Base-by-base conservation (phyloP, 2,888 invertebrate species). In the Nomada lathburiana region DNA sequence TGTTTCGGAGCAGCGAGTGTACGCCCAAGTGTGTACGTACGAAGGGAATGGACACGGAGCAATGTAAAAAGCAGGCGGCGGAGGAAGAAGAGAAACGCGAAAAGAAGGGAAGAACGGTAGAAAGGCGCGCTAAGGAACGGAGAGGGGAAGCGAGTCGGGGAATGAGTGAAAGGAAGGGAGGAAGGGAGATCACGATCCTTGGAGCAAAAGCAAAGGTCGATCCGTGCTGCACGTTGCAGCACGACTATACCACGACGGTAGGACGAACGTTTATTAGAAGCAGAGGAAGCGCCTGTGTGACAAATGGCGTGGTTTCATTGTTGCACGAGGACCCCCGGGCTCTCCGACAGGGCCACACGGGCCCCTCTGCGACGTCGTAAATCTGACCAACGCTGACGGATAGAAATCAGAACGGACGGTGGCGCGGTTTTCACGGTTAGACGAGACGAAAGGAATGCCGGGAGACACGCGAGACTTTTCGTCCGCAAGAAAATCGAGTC, bases 221-320 rank as follows among this genome's bases (percentile, higher is more conserved):
- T 85, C 90, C 91, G 89, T 91, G 91, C 89, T 83, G 76, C 84
- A 88, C 86, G 84, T 85, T 89, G 90, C 82, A 65, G 84, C 89
- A 90, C 87, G 89, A 89, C 85, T 83, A 69, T 83, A 64, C 83
- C 84, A 85, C 76, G 81, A 87, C 81, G 87, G 81, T 80, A 87
- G 86, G 80, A 81, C 86, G 86, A 90, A 90, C 87, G 90, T 90
- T 91, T 93, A 93, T 92, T 92, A 92, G 91, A 91, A 93, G 90
- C 91, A 89, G 92, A 92, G 92, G 93, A 93, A 93, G 93, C 92
- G 91, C 92, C 92, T 92, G 91, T 91, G 91, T 93, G 93, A 93
- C 93, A 94, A 94, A 94, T 94, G 92, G 92, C 92, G 87, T 89
- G 89, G 91, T 91, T 92, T 88, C 92, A 93, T 93, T 93, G 93